A percentile compares a stretch with the other conserved stretches of the same genome.
Evolutionary conservation across 2,888 invertebrate species (phyloP).

Genomic region (Serripes groenlandicus): DNA sequence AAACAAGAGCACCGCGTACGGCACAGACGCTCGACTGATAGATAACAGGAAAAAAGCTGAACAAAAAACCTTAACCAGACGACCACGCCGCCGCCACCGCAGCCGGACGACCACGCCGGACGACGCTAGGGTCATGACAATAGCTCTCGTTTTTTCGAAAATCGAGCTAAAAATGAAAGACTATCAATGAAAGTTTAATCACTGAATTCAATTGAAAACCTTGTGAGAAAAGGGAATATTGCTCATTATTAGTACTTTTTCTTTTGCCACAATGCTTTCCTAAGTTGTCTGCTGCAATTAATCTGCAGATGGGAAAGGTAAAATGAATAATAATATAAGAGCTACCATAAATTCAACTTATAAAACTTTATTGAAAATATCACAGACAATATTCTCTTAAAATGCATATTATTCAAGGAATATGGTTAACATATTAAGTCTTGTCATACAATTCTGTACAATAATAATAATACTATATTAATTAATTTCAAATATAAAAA

Average conservation of each 20-base stretch:
- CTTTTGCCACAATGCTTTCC: constrained; percentile 3
- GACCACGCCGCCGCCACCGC: too few species aligned
- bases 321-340: background rate
- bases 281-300: background rate
- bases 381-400: constrained; percentile 8
- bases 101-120: too few species aligned
- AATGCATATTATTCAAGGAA: constrained; percentile 6
- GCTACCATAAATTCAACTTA: background rate
- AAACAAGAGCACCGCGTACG: too few species aligned
- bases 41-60: too few species aligned
- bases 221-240: constrained; percentile 1
- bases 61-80: too few species aligned
- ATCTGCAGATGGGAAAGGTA: background rate
- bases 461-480: too few species aligned
- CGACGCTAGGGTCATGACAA: too few species aligned
- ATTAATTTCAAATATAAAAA: too few species aligned
- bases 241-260: background rate
- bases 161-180: background rate
- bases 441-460: too few species aligned
- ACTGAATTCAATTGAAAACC: too few species aligned
- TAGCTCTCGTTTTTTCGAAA: too few species aligned
- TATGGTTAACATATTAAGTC: background rate
- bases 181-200: background rate
- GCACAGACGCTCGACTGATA: too few species aligned
- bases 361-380: constrained; percentile 12